phyloP scores from a whole-genome alignment of 2,888 invertebrate genomes.

The Xiphydria camelus region DNA sequence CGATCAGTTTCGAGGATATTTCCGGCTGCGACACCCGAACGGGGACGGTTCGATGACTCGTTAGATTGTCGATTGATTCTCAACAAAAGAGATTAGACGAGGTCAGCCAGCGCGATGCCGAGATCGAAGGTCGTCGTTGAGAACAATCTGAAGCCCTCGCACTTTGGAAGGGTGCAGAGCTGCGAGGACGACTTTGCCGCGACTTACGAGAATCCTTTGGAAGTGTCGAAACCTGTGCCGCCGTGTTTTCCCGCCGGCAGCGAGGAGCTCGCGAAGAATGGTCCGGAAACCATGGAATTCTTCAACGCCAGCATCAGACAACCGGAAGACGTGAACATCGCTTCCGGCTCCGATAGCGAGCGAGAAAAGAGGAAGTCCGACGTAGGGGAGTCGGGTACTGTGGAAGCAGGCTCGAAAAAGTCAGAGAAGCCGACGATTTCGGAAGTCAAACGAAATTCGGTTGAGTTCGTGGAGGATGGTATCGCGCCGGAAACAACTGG shows the following conservation, averaged over 20 bases:
- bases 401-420: too few species aligned
- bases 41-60: too few species aligned
- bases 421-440: background rate
- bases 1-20: too few species aligned
- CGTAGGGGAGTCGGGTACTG: background rate
- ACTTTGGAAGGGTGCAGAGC: constrained; percentile 5
- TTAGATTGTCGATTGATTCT: too few species aligned
- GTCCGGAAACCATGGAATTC: constrained; percentile 11
- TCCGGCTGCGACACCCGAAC: too few species aligned
- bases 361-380: background rate
- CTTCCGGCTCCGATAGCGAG: background rate
- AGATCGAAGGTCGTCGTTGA: constrained; percentile 12
- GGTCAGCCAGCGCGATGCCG: too few species aligned
- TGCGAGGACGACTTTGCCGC: constrained; percentile 9
- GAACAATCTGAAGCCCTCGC: constrained; percentile 11
- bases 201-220: constrained; percentile 11
- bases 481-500: background rate
- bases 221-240: constrained; percentile 9
- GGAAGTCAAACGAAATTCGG: background rate
- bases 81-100: too few species aligned
- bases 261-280: background rate
- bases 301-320: constrained; percentile 3
- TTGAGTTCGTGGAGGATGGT: background rate
- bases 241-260: background rate
- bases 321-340: background rate